Conservation (phyloP, 2,113 vertebrate genomes). For the Varanus salvator region DNA sequence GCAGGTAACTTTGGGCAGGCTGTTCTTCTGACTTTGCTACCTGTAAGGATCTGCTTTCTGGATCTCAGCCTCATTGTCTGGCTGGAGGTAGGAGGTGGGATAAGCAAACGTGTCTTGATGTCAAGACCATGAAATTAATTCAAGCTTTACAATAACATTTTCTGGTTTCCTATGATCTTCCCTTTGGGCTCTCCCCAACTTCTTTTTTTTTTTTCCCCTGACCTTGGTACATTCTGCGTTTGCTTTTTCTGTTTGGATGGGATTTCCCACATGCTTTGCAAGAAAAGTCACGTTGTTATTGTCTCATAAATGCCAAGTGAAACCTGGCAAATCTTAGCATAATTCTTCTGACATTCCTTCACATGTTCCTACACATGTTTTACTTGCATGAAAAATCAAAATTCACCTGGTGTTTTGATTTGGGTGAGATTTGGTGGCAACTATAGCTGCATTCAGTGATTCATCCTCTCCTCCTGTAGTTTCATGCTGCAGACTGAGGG, state of each 20-base stretch:
- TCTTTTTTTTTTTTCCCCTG: not conserved
- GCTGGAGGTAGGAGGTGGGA: too few species aligned
- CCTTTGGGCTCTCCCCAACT: not conserved
- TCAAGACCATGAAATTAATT: not conserved
- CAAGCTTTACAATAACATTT: not conserved
- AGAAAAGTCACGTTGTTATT: not conserved
- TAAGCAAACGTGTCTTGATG: not conserved
- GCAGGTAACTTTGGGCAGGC: not conserved
- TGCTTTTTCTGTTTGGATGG: not conserved
- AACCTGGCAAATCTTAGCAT: not conserved
- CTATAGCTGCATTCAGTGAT: not conserved
- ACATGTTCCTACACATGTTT: not conserved
- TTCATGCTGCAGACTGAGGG: not conserved
- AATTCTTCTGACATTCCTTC: not conserved
- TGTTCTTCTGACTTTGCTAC: too few species aligned
- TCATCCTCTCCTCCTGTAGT: not conserved
- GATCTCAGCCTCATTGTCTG: not conserved
- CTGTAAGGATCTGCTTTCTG: not conserved
- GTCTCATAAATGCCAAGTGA: not conserved
- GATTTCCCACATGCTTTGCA: not conserved
- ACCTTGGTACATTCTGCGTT: not conserved
- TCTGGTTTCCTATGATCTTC: not conserved
- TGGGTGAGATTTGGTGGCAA: not conserved
- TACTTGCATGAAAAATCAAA: not conserved
- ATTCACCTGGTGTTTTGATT: not conserved